Base-by-base conservation (phyloP, 2,113 vertebrate species). In the Protobothrops flavoviridis region DNA sequence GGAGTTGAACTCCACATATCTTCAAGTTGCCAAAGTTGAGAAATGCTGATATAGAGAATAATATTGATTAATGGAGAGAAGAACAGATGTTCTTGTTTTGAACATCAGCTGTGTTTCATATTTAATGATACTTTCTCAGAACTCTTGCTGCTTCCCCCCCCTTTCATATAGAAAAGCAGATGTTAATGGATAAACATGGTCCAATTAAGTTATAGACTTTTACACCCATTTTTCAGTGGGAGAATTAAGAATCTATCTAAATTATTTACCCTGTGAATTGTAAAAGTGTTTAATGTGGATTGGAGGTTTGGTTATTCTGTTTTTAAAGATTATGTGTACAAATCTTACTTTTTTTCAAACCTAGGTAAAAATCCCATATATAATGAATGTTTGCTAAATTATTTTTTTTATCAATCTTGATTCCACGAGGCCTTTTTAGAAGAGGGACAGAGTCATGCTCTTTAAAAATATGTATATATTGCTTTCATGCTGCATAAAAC, bases 401-500 rank as follows among this genome's bases (percentile, higher is more conserved):
- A 89, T 48, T 23, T 92, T 52, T 92, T 89, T 43, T 24, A 91
- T 17, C 43, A 59, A 12, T 26, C 17, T 85, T 55, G 13, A 93
- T 59, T 88, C 0, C 1, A 85, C 85, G 95, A 90, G 90, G 92
- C 92, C 89, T 94, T 94, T 91, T 90, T 89, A 87, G 87, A 91
- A 50, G 91, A 56, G 15, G 4, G 91, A 39, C 90, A 91, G 52
- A 92, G 88, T 92, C 85, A 92, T 57, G 93, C 95, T 95, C 94
- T 95, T 94, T 92, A 91, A 87, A 93, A 15, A 69, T 69, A 69
- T 64, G 29, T 64, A 57, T 21, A 94, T 93, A 59, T 92, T 93
- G 94, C 93, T 94, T 93, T 94, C 90, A 56, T 92, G 45, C 52
- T 95, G 74, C 86, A 55, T 96, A 93, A 95, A 61, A 74, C 92